phyloP scores from a whole-genome alignment of 2,888 invertebrate species.

The Nesidiocoris tenuis region DNA sequence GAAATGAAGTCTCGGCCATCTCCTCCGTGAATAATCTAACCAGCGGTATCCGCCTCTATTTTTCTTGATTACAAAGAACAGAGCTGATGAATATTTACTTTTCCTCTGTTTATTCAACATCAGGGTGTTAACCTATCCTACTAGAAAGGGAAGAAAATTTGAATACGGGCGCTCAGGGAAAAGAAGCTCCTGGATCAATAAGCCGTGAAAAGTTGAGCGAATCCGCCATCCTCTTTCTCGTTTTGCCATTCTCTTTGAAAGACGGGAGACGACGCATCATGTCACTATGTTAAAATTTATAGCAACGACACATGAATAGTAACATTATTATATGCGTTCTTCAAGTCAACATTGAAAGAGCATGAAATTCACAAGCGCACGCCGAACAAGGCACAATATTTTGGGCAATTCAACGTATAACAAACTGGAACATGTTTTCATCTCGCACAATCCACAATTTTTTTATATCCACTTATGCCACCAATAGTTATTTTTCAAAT shows the following conservation, averaged over 20 bases:
- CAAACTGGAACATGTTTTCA: too few species aligned
- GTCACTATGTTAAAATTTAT: too few species aligned
- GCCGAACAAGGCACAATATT: too few species aligned
- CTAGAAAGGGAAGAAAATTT: constrained; percentile 33
- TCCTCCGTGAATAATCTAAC: constrained; percentile 16
- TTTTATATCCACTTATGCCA: too few species aligned
- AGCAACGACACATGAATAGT: too few species aligned
- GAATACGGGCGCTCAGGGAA: constrained; percentile 16
- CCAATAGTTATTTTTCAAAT: too few species aligned
- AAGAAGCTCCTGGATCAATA: constrained; percentile 22
- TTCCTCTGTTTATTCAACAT: constrained; percentile 31
- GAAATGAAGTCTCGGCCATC: constrained; percentile 10
- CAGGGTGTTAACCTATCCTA: constrained; percentile 32
- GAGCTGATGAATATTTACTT: constrained; percentile 35
- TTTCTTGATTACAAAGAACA: constrained; percentile 35
- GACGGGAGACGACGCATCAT: neutral
- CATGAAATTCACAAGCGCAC: too few species aligned
- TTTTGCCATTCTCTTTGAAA: constrained; percentile 7
- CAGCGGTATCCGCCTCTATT: constrained; percentile 27
- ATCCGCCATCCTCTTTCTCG: constrained; percentile 7
- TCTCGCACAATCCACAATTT: too few species aligned
- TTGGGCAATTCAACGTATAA: too few species aligned
- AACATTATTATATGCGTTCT: too few species aligned
- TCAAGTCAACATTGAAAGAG: too few species aligned
- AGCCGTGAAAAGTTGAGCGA: constrained; percentile 24